These are phyloP conservation scores for Pseudochirops corinnae DNA, from an alignment of 2,797 vertebrate species.

Conservation along the genomic window DNA sequence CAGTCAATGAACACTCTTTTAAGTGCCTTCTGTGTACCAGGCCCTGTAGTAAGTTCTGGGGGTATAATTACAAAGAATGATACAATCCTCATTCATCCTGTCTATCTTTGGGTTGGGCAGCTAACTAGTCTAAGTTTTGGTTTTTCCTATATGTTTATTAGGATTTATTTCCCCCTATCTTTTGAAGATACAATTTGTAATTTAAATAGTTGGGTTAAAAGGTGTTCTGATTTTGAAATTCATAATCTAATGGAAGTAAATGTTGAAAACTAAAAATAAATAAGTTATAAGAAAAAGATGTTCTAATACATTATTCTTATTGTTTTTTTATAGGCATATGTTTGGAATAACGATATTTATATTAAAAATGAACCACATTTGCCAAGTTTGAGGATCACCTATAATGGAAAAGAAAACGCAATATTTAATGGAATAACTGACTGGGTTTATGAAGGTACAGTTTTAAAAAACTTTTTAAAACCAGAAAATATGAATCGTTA, in stretches of 20 bases:
- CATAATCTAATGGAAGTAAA: no score
- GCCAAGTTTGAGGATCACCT: slow-evolving; percentile 86
- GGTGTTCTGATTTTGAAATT: slow-evolving; percentile 21
- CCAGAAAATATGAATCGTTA: slow-evolving; percentile 30
- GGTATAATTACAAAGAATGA: background rate
- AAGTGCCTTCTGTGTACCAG: background rate
- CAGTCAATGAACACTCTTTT: background rate
- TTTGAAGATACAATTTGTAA: slow-evolving; percentile 37
- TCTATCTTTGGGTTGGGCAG: background rate
- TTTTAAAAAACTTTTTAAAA: slow-evolving; percentile 42
- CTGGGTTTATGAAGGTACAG: slow-evolving; percentile 98
- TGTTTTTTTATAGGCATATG: slow-evolving; percentile 89
- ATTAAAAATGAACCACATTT: slow-evolving; percentile 85
- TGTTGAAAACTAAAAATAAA: no score
- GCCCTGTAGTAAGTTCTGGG: background rate
- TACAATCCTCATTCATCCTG: background rate
- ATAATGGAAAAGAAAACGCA: slow-evolving; percentile 89
- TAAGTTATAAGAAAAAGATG: background rate
- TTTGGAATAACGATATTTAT: slow-evolving; percentile 93
- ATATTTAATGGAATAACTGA: slow-evolving; percentile 95
- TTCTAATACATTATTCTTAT: slow-evolving; percentile 28
- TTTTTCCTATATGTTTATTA: background rate
- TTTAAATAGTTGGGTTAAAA: slow-evolving; percentile 21
- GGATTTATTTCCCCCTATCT: background rate
- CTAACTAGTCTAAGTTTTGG: background rate